phyloP scores from a whole-genome alignment of 1,140 invertebrate genomes.

The Trichonephila inaurata region DNA sequence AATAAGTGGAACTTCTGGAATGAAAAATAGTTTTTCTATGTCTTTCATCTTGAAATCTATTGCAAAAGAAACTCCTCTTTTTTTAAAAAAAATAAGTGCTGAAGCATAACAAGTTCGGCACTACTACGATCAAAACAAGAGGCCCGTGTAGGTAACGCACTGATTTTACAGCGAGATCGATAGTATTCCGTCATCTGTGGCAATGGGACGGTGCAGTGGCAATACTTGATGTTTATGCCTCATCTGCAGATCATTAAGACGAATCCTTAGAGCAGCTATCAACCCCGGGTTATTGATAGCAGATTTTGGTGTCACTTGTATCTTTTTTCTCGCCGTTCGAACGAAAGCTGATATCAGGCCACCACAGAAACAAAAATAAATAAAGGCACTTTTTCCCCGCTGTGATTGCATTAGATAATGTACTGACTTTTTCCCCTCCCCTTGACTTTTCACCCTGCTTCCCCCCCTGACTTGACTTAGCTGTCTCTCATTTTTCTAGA shows the following conservation, averaged over 20 bases:
- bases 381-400: constrained; percentile 7
- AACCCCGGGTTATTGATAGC: constrained; percentile 31
- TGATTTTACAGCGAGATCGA: background rate
- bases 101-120: background rate
- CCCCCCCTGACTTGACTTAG: background rate
- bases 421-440: background rate
- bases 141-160: background rate
- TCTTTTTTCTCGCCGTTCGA: constrained; percentile 27
- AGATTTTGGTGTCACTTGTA: constrained; percentile 31
- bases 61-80: background rate
- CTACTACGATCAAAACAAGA: background rate
- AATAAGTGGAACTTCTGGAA: too few relatives aligned
- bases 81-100: background rate
- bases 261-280: constrained; percentile 7
- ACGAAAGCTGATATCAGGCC: constrained; percentile 16
- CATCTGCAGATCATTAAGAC: constrained; percentile 51
- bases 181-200: background rate
- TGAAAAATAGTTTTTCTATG: background rate
- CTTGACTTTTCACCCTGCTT: constrained; percentile 23
- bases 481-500: too few relatives aligned
- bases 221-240: background rate
- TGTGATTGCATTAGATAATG: constrained; percentile 14
- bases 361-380: constrained; percentile 54
- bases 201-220: background rate
- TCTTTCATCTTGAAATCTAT: background rate